A percentile compares a stretch with the other conserved stretches of the same genome.
phyloP scores from a whole-genome alignment of 2,113 vertebrate species.

The Garra rufa region DNA sequence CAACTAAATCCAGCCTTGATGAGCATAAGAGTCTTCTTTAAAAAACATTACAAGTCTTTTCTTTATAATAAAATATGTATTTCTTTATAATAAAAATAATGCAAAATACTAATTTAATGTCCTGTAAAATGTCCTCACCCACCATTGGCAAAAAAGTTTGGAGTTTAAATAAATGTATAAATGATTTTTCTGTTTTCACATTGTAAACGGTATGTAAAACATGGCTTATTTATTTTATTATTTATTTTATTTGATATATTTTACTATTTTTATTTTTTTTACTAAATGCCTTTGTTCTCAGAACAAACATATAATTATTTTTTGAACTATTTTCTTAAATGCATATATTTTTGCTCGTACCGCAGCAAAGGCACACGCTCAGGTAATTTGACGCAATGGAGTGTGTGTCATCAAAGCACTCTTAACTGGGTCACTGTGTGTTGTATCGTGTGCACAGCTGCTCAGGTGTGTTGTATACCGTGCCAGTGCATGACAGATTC shows the following conservation, averaged over 20 bases:
- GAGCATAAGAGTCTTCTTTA: too few species aligned
- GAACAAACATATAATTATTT: neutral
- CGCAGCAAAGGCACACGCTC: neutral
- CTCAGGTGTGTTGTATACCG: neutral
- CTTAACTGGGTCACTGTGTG: constrained; percentile 1
- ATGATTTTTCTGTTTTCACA: neutral
- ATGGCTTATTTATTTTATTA: neutral
- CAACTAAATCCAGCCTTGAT: too few species aligned
- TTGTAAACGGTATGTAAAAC: neutral
- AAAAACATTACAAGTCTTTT: too few species aligned
- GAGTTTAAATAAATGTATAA: neutral
- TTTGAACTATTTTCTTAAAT: neutral
- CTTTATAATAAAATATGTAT: too few species aligned
- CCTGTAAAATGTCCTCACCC: neutral
- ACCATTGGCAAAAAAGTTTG: neutral
- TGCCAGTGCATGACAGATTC: neutral
- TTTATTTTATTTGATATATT: neutral
- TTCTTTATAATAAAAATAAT: neutral
- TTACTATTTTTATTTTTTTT: neutral
- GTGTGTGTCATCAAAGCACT: neutral
- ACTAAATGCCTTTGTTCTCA: neutral
- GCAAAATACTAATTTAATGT: neutral
- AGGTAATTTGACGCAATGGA: neutral
- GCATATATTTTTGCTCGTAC: neutral
- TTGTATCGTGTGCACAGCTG: neutral